phyloP scores from a whole-genome alignment of 2,888 invertebrate species.

The Deilephila elpenor region DNA sequence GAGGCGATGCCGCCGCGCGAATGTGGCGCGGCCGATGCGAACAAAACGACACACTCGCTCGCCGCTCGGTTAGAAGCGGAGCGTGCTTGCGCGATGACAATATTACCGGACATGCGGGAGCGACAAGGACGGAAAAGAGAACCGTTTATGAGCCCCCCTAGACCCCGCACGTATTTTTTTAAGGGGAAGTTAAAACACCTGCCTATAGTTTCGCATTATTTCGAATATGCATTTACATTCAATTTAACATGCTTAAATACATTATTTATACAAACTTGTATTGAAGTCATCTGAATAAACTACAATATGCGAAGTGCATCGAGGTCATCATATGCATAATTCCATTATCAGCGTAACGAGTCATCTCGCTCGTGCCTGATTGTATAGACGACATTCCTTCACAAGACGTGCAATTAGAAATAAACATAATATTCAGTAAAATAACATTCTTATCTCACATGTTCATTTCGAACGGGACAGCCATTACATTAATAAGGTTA shows the following conservation, averaged over 20 bases:
- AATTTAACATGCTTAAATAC: neutral
- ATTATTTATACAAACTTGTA: neutral
- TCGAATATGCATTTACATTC: constrained; percentile 10
- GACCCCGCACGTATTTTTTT: constrained; percentile 58
- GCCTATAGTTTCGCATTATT: constrained; percentile 41
- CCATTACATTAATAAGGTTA: neutral
- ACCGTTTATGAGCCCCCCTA: constrained; percentile 64
- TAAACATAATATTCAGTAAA: neutral
- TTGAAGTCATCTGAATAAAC: neutral
- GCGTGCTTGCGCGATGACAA: constrained; percentile 60
- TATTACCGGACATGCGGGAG: constrained; percentile 43
- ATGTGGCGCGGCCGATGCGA: constrained; percentile 49
- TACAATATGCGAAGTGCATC: neutral
- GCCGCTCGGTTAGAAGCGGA: constrained; percentile 54
- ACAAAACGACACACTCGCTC: constrained; percentile 55
- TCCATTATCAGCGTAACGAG: constrained; percentile 10
- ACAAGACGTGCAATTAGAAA: constrained; percentile 11
- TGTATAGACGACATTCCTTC: constrained; percentile 1
- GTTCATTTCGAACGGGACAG: neutral
- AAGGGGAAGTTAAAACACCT: constrained; percentile 66
- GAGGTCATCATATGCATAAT: constrained; percentile 17
- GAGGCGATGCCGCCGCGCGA: constrained; percentile 71
- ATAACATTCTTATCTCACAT: neutral
- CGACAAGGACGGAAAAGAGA: constrained; percentile 51
- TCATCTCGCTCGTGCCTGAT: constrained; percentile 9